Evolutionary conservation across 2,888 invertebrate genomes (phyloP), one percentile per base, ranked within the genome.

Genomic region (Lepas anatifera): DNA sequence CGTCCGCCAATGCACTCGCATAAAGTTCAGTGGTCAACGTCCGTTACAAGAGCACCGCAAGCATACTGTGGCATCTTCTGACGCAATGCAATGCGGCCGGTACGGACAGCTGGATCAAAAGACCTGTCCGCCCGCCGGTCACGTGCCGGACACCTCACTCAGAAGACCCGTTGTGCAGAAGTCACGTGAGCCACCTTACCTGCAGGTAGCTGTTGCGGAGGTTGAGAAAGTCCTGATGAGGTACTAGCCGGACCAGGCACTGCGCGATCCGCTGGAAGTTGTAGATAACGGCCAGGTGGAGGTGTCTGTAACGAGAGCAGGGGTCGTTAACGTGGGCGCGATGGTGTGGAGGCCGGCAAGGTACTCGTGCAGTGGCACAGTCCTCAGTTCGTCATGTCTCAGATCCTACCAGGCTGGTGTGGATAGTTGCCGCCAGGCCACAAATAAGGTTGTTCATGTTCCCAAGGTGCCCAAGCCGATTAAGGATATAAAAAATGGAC

Each of bases 201-300:
- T 63, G 63, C 35, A 32, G 10, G 63, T 63, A 63, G 80, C 92
- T 88, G 80, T 95, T 95, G 69, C 86, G 84, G 48, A 91, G 86
- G 79, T 94, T 89, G 58, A 95, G 81, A 72, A 89, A 84, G 67
- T 86, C 85, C 69, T 88, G 87, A 80, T 89, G 86, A 48, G 92
- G 91, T 72, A 89, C 89, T 78, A 89, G 83, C 73, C 86, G 85
- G 76, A 94, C 89, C 68, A 95, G 83, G 68, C 87, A 86, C 74
- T 87, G n/a, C n/a, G 89, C 87, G 72, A 88, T 87, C 76, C 90
- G 87, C 72, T 85, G 82, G 77, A 86, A 86, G 66, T 89, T 88
- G 74, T 89, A 87, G 69, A 89, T 85, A 75, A 94, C 89, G 46
- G 93, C 90, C 76, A 90, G 85, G 82, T 95, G 95, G 75, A 95